Evolutionary conservation across 2,113 vertebrate species (phyloP).

Genomic region (Dinomys branickii): DNA sequence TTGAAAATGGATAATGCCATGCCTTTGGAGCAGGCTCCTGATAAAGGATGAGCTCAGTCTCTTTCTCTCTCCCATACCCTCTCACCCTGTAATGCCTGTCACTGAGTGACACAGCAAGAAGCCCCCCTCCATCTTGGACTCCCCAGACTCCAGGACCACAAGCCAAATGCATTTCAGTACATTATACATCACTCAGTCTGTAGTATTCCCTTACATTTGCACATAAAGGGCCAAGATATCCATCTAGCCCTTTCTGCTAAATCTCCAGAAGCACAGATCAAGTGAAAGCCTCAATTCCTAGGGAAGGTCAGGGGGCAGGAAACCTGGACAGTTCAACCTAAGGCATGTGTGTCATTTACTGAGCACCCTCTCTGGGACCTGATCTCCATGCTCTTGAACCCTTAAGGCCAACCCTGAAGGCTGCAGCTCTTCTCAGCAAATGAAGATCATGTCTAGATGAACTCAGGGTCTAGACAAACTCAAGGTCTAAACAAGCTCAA

Average conservation of each 20-base stretch:
- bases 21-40: not conserved
- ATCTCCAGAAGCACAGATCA: not conserved
- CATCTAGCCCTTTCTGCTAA: not conserved
- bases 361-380: not conserved
- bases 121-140: not conserved
- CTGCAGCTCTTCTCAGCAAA: not conserved
- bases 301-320: not conserved
- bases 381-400: not conserved
- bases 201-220: not conserved
- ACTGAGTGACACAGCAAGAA: not conserved
- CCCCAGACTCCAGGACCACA: not conserved
- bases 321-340: not conserved
- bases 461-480: not conserved
- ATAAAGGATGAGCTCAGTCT: not conserved
- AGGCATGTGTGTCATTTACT: not conserved
- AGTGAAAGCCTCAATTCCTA: not conserved
- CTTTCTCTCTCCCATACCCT: not conserved
- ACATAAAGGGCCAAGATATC: not conserved
- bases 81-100: not conserved
- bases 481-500: not conserved
- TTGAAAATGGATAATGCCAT: not conserved
- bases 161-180: not conserved
- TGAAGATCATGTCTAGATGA: not conserved
- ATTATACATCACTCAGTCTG: not conserved
- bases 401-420: not conserved